These are phyloP conservation scores for Callinectes sapidus DNA, from an alignment of 2,888 invertebrate species.

Conservation along the genomic window DNA sequence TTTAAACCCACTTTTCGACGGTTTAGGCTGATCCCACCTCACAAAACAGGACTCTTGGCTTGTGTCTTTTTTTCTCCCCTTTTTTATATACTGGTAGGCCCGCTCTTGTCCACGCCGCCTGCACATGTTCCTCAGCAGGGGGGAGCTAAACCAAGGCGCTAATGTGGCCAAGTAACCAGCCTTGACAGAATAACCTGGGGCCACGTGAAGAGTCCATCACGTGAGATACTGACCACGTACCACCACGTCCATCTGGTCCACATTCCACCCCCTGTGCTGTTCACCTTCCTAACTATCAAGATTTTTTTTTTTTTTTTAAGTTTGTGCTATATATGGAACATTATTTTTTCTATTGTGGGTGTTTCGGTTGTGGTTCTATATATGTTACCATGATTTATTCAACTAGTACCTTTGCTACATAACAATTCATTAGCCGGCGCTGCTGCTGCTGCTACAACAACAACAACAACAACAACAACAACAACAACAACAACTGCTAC, in stretches of 20 bases:
- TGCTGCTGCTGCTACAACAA: too few relatives aligned
- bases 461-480: neutral
- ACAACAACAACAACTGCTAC: neutral
- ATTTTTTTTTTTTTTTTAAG: neutral
- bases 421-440: too few relatives aligned
- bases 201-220: neutral
- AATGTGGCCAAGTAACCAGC: neutral
- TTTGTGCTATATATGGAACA: neutral
- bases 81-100: neutral
- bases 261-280: neutral
- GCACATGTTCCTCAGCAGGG: neutral
- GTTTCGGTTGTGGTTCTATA: neutral
- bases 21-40: too few relatives aligned
- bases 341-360: neutral
- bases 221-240: neutral
- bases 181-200: neutral
- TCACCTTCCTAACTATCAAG: neutral
- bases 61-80: too few relatives aligned
- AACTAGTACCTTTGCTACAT: too few relatives aligned
- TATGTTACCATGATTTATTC: neutral
- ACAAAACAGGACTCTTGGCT: too few relatives aligned
- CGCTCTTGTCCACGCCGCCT: neutral
- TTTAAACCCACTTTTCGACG: too few relatives aligned
- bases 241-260: neutral
- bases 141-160: neutral